Percentiles rank a stretch among this genome's conserved stretches.
Conservation (phyloP, 2,113 vertebrate species). For the Addax nasomaculatus region DNA sequence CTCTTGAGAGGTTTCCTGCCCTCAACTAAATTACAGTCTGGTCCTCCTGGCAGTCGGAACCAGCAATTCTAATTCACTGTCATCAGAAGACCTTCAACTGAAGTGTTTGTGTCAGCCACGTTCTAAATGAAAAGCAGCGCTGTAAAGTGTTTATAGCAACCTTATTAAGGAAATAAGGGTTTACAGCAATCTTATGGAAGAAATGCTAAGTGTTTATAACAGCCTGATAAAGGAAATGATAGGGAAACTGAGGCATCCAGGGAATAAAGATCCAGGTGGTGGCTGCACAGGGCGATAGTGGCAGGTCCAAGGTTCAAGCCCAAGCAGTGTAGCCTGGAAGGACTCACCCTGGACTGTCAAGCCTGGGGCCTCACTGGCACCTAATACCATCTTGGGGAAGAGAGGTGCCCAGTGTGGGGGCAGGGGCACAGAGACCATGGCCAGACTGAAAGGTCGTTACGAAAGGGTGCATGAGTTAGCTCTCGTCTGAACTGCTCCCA, state of each 20-base stretch:
- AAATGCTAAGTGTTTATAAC: not conserved
- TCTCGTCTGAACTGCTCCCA: not conserved
- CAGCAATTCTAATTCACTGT: too few relatives aligned
- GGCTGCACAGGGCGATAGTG: not conserved
- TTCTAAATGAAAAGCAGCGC: accelerated
- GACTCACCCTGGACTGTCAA: not conserved
- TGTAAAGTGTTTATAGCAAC: not conserved
- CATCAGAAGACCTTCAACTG: not conserved
- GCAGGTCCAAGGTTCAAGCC: not conserved
- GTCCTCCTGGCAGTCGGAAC: not conserved
- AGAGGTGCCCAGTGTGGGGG: too few relatives aligned
- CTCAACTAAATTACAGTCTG: not conserved
- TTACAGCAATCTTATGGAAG: not conserved
- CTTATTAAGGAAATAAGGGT: not conserved
- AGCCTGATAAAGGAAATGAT: too few relatives aligned
- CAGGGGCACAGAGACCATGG: accelerated
- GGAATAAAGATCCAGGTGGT: not conserved
- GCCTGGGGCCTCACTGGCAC: not conserved
- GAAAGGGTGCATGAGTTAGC: not conserved
- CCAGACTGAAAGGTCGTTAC: accelerated
- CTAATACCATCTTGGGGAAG: not conserved
- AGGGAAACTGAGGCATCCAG: not conserved
- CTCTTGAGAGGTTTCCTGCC: not conserved
- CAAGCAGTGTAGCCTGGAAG: too few relatives aligned
- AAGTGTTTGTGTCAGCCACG: not conserved